phyloP scores from a whole-genome alignment of 2,888 invertebrate genomes.

The Sarcophaga subvicina region DNA sequence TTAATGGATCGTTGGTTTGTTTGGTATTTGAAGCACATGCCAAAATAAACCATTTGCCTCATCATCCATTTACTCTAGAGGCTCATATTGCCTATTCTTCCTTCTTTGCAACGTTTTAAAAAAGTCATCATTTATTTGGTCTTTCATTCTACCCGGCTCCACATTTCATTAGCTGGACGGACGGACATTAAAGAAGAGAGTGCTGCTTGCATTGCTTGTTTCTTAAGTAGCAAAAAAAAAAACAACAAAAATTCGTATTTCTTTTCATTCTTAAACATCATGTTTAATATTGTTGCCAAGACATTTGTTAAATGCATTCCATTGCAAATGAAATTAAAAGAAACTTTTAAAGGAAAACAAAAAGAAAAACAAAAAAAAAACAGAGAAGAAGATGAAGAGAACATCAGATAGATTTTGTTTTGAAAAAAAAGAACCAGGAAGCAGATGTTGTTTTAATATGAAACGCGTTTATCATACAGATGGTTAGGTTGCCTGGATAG shows the following conservation, averaged over 20 bases:
- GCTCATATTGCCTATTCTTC: background rate
- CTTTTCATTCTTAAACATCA: constrained; percentile 15
- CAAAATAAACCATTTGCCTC: constrained; percentile 63
- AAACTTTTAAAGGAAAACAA: background rate
- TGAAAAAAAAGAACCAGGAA: constrained; percentile 60
- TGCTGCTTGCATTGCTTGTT: constrained; percentile 4
- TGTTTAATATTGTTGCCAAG: constrained; percentile 37
- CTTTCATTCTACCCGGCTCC: background rate
- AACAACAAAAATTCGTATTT: background rate
- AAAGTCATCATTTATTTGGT: constrained; percentile 63
- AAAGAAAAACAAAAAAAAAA: constrained; percentile 42
- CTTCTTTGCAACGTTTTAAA: constrained; percentile 39
- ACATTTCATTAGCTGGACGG: background rate
- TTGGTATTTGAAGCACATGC: constrained; percentile 62
- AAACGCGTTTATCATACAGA: constrained; percentile 60
- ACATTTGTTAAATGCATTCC: constrained; percentile 40
- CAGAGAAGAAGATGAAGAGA: constrained; percentile 17
- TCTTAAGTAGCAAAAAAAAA: constrained; percentile 35
- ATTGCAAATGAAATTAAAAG: background rate
- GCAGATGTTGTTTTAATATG: constrained; percentile 66
- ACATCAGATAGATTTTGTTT: background rate
- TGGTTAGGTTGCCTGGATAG: background rate
- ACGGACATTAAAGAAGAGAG: background rate
- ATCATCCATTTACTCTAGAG: constrained; percentile 40
- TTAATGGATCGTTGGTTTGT: constrained; percentile 22